These are phyloP conservation scores for Charanyca ferruginea DNA, from an alignment of 2,888 invertebrate genomes.

Conservation along the genomic window DNA sequence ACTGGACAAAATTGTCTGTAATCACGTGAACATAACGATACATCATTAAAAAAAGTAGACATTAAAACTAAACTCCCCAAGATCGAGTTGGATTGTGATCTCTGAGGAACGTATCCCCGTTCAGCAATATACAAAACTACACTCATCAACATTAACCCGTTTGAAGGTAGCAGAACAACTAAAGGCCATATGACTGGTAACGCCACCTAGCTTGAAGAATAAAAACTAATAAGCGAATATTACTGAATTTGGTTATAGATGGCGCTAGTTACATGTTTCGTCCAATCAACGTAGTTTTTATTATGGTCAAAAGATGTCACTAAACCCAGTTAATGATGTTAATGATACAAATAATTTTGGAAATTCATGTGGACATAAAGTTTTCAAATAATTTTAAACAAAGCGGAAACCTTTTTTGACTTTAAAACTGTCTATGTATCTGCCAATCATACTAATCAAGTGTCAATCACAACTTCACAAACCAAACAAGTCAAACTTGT, in stretches of 20 bases:
- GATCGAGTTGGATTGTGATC: no score
- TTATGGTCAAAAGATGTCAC: slow-evolving; percentile 14
- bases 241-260: background rate
- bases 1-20: no score
- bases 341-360: background rate
- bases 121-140: no score
- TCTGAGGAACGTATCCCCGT: no score
- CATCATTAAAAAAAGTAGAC: no score
- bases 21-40: no score
- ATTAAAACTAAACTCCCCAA: no score
- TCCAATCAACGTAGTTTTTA: background rate
- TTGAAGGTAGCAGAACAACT: background rate
- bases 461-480: background rate
- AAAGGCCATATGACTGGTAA: background rate
- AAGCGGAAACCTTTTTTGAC: background rate
- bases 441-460: slow-evolving; percentile 4
- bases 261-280: background rate
- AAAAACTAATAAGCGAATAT: background rate
- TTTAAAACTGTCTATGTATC: slow-evolving; percentile 5
- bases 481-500: slow-evolving; percentile 7
- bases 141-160: background rate
- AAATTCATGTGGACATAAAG: background rate
- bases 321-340: background rate
- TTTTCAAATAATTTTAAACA: background rate
- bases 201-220: slow-evolving; percentile 22